Evolutionary conservation across 2,113 vertebrate species (phyloP).

Genomic region (Lota lota): DNA sequence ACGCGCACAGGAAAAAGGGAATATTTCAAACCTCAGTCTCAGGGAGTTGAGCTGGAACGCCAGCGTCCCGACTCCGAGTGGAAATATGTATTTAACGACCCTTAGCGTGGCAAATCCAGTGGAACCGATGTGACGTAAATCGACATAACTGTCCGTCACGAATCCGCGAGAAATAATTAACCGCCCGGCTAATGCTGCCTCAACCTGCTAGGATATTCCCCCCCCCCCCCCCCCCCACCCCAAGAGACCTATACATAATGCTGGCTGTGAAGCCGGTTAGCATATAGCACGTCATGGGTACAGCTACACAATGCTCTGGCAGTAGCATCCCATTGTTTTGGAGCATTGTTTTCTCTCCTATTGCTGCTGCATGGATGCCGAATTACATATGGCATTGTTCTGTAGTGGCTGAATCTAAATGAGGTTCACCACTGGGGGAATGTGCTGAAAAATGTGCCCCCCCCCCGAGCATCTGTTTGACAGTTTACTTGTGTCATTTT

Average conservation of each 20-base stretch:
- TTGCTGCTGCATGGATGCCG: slow-evolving; percentile 20
- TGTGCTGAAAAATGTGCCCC: neutral
- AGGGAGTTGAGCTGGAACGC: neutral
- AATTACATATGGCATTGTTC: slow-evolving; percentile 39
- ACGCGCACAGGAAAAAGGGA: neutral
- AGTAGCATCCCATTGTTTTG: neutral
- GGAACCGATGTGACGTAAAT: slow-evolving; percentile 28
- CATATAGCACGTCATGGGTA: slow-evolving; percentile 38
- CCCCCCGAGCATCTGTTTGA: no score
- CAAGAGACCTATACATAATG: slow-evolving; percentile 21
- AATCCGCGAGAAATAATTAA: slow-evolving; percentile 22
- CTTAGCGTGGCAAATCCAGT: slow-evolving; percentile 4
- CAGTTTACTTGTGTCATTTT: no score
- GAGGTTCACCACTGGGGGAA: slow-evolving; percentile 27
- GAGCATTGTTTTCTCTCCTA: slow-evolving; percentile 7
- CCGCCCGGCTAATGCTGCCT: slow-evolving; percentile 40
- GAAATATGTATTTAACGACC: neutral
- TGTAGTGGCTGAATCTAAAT: slow-evolving; percentile 7
- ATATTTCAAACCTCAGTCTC: neutral
- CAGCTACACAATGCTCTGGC: slow-evolving; percentile 32
- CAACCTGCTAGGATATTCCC: slow-evolving; percentile 25
- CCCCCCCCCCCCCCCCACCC: neutral
- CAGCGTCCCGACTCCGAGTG: neutral
- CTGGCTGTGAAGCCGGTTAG: slow-evolving; percentile 59
- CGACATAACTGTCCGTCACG: slow-evolving; percentile 31